Conservation (phyloP, 2,113 vertebrate genomes). For the Pterocles burchelli region DNA sequence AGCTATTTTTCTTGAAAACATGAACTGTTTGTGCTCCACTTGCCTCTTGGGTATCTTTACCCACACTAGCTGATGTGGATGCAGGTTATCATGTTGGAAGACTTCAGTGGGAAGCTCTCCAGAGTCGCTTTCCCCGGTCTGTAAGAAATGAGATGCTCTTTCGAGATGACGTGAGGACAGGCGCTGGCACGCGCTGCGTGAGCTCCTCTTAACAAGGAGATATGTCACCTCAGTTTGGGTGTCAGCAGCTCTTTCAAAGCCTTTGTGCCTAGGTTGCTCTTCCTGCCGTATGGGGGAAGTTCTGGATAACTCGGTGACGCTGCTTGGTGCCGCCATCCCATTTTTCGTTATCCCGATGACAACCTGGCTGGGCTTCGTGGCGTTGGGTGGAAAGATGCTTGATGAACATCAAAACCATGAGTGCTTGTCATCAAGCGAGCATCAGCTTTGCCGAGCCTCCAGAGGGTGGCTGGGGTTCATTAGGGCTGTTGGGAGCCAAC, state of each 20-base stretch:
- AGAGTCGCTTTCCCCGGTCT: neutral
- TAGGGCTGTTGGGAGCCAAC: neutral
- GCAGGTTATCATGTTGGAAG: accelerated
- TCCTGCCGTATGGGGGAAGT: neutral
- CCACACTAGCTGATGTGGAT: accelerated
- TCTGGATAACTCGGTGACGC: neutral
- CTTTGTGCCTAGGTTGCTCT: neutral
- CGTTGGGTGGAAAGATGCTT: neutral
- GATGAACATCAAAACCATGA: neutral
- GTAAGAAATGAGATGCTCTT: neutral
- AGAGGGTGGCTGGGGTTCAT: neutral
- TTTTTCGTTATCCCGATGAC: neutral
- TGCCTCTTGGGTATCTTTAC: neutral
- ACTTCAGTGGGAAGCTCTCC: neutral
- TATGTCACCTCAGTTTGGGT: neutral
- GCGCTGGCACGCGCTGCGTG: accelerated
- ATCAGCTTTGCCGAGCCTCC: neutral
- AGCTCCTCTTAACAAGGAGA: neutral
- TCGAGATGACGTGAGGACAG: neutral
- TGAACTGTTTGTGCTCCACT: neutral
- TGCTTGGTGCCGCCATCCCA: accelerated
- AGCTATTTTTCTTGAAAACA: constrained; percentile 20
- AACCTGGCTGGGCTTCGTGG: neutral
- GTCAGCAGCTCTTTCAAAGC: constrained; percentile 4
- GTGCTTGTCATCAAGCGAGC: neutral